A percentile compares a stretch with the other conserved stretches of the same genome.
These are phyloP conservation scores for Thymelicus sylvestris DNA, from an alignment of 2,888 invertebrate species.

Conservation along the genomic window DNA sequence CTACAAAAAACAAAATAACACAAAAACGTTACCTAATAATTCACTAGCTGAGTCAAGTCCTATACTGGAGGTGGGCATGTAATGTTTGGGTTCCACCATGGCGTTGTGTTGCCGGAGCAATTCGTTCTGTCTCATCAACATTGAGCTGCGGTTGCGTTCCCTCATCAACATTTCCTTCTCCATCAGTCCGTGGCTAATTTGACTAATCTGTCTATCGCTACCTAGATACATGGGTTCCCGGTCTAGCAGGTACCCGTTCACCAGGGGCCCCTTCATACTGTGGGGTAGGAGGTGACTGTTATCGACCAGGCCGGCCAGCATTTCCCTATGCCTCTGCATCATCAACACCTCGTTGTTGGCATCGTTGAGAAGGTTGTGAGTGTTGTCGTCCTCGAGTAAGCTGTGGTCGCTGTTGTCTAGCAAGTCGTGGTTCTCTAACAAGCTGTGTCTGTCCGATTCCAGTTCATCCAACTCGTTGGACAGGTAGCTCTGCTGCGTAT, in stretches of 20 bases:
- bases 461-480: constrained; percentile 75
- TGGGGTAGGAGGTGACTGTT: constrained; percentile 67
- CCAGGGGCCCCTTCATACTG: constrained; percentile 62
- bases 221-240: constrained; percentile 67
- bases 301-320: constrained; percentile 72
- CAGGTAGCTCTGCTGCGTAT: constrained; percentile 64
- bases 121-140: constrained; percentile 75
- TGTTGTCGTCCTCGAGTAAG: constrained; percentile 71
- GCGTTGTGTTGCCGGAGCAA: constrained; percentile 70
- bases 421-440: constrained; percentile 77
- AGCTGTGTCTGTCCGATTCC: constrained; percentile 79
- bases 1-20: background rate
- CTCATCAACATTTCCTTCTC: constrained; percentile 71
- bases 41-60: constrained; percentile 77
- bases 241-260: constrained; percentile 74
- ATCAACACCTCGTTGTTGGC: constrained; percentile 68
- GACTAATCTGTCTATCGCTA: constrained; percentile 73
- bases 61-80: constrained; percentile 73
- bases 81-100: constrained; percentile 73
- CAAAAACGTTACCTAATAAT: constrained; percentile 73
- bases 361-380: constrained; percentile 71
- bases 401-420: constrained; percentile 78
- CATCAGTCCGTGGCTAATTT: constrained; percentile 70
- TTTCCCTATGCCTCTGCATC: constrained; percentile 75
- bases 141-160: constrained; percentile 67